A percentile compares a stretch with the other conserved stretches of the same genome.
phyloP scores from a whole-genome alignment of 1,140 invertebrate species.

The Drosophila ercepeae region DNA sequence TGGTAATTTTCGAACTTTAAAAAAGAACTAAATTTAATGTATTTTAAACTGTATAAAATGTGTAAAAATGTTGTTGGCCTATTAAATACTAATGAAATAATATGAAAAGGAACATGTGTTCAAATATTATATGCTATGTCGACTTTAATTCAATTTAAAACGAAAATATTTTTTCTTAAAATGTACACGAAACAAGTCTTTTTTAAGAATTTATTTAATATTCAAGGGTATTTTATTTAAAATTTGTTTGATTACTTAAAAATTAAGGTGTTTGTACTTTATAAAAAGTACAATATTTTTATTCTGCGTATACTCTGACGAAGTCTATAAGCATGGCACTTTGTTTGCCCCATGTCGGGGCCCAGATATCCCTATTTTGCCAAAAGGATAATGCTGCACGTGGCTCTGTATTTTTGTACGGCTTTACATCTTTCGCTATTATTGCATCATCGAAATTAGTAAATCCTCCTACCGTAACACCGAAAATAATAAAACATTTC shows the following conservation, averaged over 20 bases:
- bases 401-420: slow-evolving; percentile 63
- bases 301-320: slow-evolving; percentile 61
- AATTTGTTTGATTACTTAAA: too few relatives aligned
- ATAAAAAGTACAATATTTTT: not conserved
- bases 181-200: not conserved
- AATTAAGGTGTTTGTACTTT: too few relatives aligned
- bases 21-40: not conserved
- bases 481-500: slow-evolving; percentile 72
- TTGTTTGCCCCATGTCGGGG: slow-evolving; percentile 50
- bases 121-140: too few relatives aligned
- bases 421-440: slow-evolving; percentile 57
- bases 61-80: not conserved
- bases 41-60: not conserved
- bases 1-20: not conserved
- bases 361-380: slow-evolving; percentile 48
- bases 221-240: too few relatives aligned
- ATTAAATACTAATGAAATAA: not conserved
- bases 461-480: slow-evolving; percentile 73
- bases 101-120: not conserved
- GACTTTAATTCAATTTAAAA: too few relatives aligned
- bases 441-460: slow-evolving; percentile 64
- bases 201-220: too few relatives aligned
- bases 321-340: slow-evolving; percentile 62
- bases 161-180: too few relatives aligned
- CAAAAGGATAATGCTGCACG: slow-evolving; percentile 66